Base-by-base conservation (phyloP, 2,888 invertebrate genomes). In the Thumatha senex region DNA sequence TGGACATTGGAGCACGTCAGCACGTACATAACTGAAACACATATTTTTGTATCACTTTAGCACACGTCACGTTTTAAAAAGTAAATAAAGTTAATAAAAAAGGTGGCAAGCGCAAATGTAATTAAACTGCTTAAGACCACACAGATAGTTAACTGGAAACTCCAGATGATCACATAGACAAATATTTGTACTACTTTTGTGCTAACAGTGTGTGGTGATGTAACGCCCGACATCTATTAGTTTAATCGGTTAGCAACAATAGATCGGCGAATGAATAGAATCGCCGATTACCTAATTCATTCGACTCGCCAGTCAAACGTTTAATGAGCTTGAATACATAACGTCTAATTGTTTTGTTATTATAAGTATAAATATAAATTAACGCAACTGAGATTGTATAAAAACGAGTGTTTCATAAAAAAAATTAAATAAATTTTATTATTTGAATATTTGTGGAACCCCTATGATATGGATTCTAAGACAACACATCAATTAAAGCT, bases 151-250 rank as follows among this genome's bases (percentile, higher is more conserved):
- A 34, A 18, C 14, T 15, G 12, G 33, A n/a, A 42, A n/a, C 31
- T 2, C 33, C 18, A 12, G 13, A 42, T 42, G 42, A 42, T 33
- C 33, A 33, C 33, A 42, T 42, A 33, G n/a, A 7, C 11, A 12
- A 38, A 45, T 38, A 38, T 30, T 36, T 29, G 30, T n/a, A 38
- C 24, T 35, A 18, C 12, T 43, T 44, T 34, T 33, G 33, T 43
- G 18, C 8, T 43, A n/a, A 14, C 36, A 14, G 30, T 45, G 8
- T 35, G 24, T 54, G 56, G 59, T 60, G 58, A 55, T 63, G 64
- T 56, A 48, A 48, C 40, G 57, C 49, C 42, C 46, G 47, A 49
- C 18, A 40, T 47, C 40, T 31, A 38, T 50, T 33, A 39, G 33
- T 30, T 18, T 43, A 49, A 50, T 46, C 39, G 43, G 54, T 62